Base-by-base conservation (phyloP, 1,140 invertebrate genomes). In the Hestina assimilis region DNA sequence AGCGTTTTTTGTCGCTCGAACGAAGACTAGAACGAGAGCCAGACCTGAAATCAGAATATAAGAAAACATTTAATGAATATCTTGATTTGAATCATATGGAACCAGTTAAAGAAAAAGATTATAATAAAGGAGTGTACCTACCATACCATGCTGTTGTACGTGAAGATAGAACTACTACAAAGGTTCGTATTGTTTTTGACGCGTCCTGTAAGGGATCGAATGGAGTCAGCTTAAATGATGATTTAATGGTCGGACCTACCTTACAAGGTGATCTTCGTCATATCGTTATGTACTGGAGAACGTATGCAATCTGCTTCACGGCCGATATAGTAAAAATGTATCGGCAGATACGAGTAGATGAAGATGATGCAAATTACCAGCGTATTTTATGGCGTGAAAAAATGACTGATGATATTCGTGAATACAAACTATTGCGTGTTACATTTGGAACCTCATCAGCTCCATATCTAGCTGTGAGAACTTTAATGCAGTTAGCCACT, bases 301-400 rank as follows among this genome's bases (percentile, higher is more conserved):
- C 29, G 15, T 64, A 79, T 64, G 40, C 19, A 11, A 67, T 74
- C 41, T 74, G 75, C 12, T 28, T 90, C 9, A 54, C 61, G 4
- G 74, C 69, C 14, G 83, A 88, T 42, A 76, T 87, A 8, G 69
- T 66, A 21, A 87, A 86, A 60, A 87, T 89, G 75, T 87, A 79
- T 59, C 52, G 72, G 5, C 72, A 81, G 46, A 38, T 82, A 4
- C 59, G 41, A 26, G 52, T 82, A 0, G 24, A 62, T 8, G 12
- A 29, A n/a, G 61, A 71, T 28, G 62, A 86, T 45, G 23, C 64
- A 9, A 46, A 67, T 42, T 75, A 53, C 54, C 80, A 80, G 41
- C 47, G 61, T 50, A 72, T 85, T 28, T 21, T 82, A 3, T 82
- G 80, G 72, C 23, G 48, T 14, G 41, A 45, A 21, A 28, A 52